Conservation (phyloP, 2,797 vertebrate genomes). For the Pogonophryne albipinna region DNA sequence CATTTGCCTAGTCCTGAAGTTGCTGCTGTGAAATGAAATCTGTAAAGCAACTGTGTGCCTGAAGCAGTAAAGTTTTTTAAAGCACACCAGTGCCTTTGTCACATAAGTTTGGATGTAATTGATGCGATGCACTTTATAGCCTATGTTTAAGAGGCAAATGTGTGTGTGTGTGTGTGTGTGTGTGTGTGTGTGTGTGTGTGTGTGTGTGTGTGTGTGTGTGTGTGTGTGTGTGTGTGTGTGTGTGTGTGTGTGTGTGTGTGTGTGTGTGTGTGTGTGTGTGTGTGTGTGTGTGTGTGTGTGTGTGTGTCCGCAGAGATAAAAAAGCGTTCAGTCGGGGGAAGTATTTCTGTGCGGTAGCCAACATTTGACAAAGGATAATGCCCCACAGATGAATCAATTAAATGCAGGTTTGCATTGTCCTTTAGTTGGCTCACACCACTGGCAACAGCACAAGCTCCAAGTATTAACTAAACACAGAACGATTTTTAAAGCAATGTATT, state of each 20-base stretch:
- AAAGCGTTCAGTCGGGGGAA: too few species aligned
- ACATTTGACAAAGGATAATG: conserved; percentile 30
- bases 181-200: too few species aligned
- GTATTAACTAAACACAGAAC: too few species aligned
- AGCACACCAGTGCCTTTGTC: conserved; percentile 44
- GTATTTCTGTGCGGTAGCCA: too few species aligned
- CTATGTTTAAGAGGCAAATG: conserved; percentile 19
- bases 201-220: not conserved
- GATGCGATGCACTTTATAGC: conserved; percentile 48
- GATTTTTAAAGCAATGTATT: too few species aligned
- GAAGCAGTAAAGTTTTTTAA: conserved; percentile 39
- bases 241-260: too few species aligned
- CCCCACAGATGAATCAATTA: conserved; percentile 45
- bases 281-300: not conserved
- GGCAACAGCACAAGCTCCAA: conserved; percentile 15
- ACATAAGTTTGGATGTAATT: conserved; percentile 50
- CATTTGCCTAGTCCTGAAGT: conserved; percentile 38
- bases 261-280: conserved; percentile 13
- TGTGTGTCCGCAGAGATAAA: too few species aligned
- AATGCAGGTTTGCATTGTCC: conserved; percentile 26
- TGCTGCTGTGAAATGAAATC: conserved; percentile 55
- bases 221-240: too few species aligned
- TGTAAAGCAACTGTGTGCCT: conserved; percentile 42
- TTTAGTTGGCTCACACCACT: conserved; percentile 29
- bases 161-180: conserved; percentile 10